Conservation (phyloP, 2,113 vertebrate genomes). For the Xenopus tropicalis region DNA sequence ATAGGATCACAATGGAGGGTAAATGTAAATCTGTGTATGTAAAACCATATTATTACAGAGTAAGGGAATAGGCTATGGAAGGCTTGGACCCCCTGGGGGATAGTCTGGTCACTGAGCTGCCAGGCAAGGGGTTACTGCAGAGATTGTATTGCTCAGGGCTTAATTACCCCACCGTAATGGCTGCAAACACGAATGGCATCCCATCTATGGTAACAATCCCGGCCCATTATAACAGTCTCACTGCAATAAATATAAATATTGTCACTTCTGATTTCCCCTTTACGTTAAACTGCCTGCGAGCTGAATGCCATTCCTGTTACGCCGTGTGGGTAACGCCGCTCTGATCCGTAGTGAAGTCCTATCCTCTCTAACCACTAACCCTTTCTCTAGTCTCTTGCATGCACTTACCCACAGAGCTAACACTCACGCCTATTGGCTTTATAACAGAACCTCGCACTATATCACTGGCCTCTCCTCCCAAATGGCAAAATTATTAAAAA, state of each 20-base stretch:
- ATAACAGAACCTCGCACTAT: neutral
- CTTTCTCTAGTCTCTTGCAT: conserved; percentile 14
- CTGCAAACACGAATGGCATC: neutral
- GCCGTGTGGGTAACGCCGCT: neutral
- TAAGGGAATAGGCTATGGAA: too few relatives aligned
- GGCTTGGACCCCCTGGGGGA: too few relatives aligned
- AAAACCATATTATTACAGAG: too few relatives aligned
- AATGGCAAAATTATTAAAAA: too few relatives aligned
- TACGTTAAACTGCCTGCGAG: too few relatives aligned
- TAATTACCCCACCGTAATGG: neutral
- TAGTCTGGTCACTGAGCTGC: conserved; percentile 8
- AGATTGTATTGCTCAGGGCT: conserved; percentile 3
- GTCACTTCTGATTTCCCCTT: too few relatives aligned
- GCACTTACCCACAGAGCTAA: conserved; percentile 8
- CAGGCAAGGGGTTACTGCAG: conserved; percentile 8
- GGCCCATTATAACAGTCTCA: too few relatives aligned
- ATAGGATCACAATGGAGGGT: too few relatives aligned
- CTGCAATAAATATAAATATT: too few relatives aligned
- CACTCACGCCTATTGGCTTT: neutral
- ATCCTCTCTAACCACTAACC: conserved; percentile 24
- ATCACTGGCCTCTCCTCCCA: conserved; percentile 1
- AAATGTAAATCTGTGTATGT: too few relatives aligned
- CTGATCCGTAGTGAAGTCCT: conserved; percentile 11
- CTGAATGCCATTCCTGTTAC: neutral
- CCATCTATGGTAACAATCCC: too few relatives aligned